Percentiles rank a stretch among this genome's conserved stretches.
Conservation (phyloP, 1,140 invertebrate genomes). For the Cydia fagiglandana region DNA sequence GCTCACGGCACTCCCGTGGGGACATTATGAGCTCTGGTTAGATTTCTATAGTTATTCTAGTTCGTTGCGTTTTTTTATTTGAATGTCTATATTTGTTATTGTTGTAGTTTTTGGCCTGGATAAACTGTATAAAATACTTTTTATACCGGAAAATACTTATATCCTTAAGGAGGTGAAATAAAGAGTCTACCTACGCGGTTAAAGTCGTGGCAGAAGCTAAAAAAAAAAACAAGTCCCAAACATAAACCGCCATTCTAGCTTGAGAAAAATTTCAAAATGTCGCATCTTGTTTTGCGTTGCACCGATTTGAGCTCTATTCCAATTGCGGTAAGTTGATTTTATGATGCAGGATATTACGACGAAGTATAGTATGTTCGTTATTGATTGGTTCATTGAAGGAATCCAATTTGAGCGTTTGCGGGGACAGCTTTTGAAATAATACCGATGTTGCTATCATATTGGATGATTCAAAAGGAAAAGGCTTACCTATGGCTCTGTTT, state of each 20-base stretch:
- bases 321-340: background rate
- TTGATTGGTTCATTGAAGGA: constrained; percentile 47
- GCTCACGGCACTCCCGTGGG: no score
- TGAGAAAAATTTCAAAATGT: background rate
- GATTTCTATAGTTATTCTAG: no score
- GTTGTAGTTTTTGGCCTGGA: no score
- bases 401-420: constrained; percentile 46
- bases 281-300: background rate
- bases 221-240: background rate
- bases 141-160: no score
- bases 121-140: no score
- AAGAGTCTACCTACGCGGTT: no score
- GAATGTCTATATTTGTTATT: no score
- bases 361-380: constrained; percentile 32
- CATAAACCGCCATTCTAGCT: background rate
- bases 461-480: background rate
- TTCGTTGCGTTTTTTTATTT: no score
- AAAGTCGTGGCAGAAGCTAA: no score
- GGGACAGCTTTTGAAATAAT: background rate
- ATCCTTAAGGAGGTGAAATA: no score
- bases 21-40: no score
- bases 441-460: background rate
- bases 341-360: background rate
- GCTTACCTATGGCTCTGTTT: background rate
- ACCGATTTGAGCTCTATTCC: constrained; percentile 4